Percentiles rank a stretch among this genome's conserved stretches.
These are phyloP conservation scores for Ginglymostoma cirratum DNA, from an alignment of 2,113 vertebrate species.

Conservation along the genomic window DNA sequence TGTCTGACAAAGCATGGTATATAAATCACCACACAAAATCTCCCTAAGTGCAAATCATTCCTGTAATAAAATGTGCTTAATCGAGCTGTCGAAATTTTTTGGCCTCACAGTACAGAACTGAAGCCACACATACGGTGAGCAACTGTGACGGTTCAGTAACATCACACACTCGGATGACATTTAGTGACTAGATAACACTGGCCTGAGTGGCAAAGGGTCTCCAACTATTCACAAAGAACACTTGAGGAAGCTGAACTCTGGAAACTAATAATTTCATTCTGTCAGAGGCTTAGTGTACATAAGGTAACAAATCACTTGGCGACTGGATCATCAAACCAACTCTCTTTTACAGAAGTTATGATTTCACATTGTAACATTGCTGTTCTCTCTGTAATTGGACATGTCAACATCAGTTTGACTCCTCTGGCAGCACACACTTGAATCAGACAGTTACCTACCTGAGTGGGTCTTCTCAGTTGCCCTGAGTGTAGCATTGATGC, in stretches of 20 bases:
- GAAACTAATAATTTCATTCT: background rate
- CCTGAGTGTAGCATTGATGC: too few species aligned
- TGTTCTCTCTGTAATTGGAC: too few species aligned
- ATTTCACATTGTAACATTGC: too few species aligned
- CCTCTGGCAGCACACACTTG: too few species aligned
- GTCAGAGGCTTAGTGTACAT: too few species aligned
- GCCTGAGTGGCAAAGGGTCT: background rate
- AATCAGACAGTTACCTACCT: too few species aligned
- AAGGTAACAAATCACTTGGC: too few species aligned
- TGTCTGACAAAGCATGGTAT: background rate
- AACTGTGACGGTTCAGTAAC: background rate
- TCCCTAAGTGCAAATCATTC: background rate
- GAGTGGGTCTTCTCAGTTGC: too few species aligned
- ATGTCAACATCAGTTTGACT: too few species aligned
- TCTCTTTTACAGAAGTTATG: too few species aligned
- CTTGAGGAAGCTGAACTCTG: constrained; percentile 33
- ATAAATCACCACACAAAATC: background rate
- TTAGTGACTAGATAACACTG: constrained; percentile 40
- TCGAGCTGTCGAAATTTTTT: background rate
- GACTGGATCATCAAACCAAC: too few species aligned
- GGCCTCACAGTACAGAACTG: background rate
- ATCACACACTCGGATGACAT: background rate
- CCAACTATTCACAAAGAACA: constrained; percentile 32
- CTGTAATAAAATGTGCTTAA: background rate
- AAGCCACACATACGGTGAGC: background rate